phyloP scores from a whole-genome alignment of 2,888 invertebrate species.

The Rhogogaster chlorosoma region DNA sequence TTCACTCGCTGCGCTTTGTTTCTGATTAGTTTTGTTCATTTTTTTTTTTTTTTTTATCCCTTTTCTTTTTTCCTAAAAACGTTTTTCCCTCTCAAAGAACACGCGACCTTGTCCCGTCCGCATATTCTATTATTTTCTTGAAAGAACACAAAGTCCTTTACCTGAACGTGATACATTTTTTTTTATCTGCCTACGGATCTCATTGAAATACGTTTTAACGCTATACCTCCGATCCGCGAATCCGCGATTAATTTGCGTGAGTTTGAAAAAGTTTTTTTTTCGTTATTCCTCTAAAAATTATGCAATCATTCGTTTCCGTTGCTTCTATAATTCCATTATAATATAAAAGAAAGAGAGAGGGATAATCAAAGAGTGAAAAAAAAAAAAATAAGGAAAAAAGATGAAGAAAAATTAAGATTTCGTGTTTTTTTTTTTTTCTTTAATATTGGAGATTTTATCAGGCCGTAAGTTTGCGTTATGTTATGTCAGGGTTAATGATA shows the following conservation, averaged over 20 bases:
- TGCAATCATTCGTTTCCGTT: no score
- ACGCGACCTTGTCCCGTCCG: background rate
- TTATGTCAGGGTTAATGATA: slow-evolving; percentile 3
- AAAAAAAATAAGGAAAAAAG: background rate
- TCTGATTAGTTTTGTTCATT: slow-evolving; percentile 3
- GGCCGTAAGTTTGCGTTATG: background rate
- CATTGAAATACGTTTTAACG: background rate
- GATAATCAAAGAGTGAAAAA: background rate
- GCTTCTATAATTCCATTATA: background rate
- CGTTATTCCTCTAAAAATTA: no score
- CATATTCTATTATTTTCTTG: background rate
- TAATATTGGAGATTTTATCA: background rate
- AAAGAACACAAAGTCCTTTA: background rate
- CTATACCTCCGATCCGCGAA: no score
- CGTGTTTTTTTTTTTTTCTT: background rate
- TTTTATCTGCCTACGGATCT: background rate
- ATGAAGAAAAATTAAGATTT: background rate
- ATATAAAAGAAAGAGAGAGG: background rate
- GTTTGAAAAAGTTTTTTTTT: no score
- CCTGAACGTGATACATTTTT: background rate
- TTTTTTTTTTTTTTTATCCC: background rate
- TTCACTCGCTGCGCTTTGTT: background rate
- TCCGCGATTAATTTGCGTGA: no score
- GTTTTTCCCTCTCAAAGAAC: background rate
- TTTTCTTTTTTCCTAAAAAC: background rate